Base-by-base conservation (phyloP, 2,113 vertebrate genomes). In the Electrona antarctica region DNA sequence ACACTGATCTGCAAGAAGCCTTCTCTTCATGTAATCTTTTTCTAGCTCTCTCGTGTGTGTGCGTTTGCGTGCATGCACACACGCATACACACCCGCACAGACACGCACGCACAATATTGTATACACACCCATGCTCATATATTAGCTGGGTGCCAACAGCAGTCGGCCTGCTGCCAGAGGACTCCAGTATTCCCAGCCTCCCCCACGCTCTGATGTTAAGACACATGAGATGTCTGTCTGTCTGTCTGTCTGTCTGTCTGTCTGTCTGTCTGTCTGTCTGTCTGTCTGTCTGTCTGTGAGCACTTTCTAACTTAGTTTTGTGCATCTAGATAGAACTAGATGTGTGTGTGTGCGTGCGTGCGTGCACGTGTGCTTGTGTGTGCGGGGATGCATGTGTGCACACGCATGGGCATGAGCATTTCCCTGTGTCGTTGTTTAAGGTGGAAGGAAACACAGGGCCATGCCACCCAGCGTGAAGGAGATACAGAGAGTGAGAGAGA, bases 251-350 rank as follows among this genome's bases (percentile, higher is more conserved):
- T 74, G 71, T 82, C 51, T 54, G 51, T 6, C 51, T 54, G 51
- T 6, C 12, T 54, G 51, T 13, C 51, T 54, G 51, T 6, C 10
- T 54, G 51, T 54, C 13, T 12, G 48, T 9, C 48, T 49, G 10
- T 49, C 10, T 49, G 49, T 11, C 8, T 11, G 11, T 11, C 49
- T 50, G 49, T 50, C 11, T 50, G 49, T 50, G 8, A 50, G 49
- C 49, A 50, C 11, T 50, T 50, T 50, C 49, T 50, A 11, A 11
- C 49, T 50, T 50, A 8, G 11, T 50, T 50, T 84, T 90, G 76
- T 41, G 60, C 84, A 41, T 41, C 90, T 82, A 85, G 86, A 85
- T 41, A 6, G 1, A 41, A 41, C 33, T n/a, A n/a, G n/a, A n/a
- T 41, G 33, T 41, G 33, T 41, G 33, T 4, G 33, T 41, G 33